Conservation (phyloP, 2,888 invertebrate species). For the Dynastes tityus region DNA sequence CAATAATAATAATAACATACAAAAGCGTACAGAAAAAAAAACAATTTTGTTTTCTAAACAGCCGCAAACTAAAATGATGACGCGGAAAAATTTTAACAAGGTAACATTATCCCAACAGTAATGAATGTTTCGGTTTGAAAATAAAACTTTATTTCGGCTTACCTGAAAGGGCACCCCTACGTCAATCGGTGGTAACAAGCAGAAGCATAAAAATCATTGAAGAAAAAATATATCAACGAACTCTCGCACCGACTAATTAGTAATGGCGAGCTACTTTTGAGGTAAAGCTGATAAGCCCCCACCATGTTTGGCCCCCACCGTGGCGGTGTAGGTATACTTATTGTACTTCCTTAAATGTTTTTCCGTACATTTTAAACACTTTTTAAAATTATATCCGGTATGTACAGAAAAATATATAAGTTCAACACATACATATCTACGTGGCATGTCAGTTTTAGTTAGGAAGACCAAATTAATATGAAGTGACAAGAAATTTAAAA, state of each 20-base stretch:
- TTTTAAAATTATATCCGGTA: too few relatives aligned
- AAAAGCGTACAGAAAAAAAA: not conserved
- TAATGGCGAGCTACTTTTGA: conserved; percentile 37
- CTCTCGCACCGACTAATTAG: conserved; percentile 42
- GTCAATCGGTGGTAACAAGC: not conserved
- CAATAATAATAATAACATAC: too few relatives aligned
- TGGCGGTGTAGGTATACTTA: not conserved
- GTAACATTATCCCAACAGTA: not conserved
- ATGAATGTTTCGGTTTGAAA: not conserved
- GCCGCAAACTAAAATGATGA: conserved; percentile 21
- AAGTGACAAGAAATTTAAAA: too few relatives aligned
- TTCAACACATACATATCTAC: too few relatives aligned
- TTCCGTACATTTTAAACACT: not conserved
- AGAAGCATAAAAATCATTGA: conserved; percentile 1
- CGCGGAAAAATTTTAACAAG: conserved; percentile 13
- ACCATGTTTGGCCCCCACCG: conserved; percentile 22
- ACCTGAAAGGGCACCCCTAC: not conserved
- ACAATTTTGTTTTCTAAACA: too few relatives aligned
- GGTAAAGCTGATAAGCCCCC: conserved; percentile 43
- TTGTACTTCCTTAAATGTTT: not conserved
- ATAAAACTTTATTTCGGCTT: conserved; percentile 1
- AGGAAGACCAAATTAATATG: too few relatives aligned
- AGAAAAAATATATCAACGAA: conserved; percentile 32
- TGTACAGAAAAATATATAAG: too few relatives aligned
- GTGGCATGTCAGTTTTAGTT: too few relatives aligned